Conservation (phyloP, 2,797 vertebrate genomes). For the Antrozous pallidus region DNA sequence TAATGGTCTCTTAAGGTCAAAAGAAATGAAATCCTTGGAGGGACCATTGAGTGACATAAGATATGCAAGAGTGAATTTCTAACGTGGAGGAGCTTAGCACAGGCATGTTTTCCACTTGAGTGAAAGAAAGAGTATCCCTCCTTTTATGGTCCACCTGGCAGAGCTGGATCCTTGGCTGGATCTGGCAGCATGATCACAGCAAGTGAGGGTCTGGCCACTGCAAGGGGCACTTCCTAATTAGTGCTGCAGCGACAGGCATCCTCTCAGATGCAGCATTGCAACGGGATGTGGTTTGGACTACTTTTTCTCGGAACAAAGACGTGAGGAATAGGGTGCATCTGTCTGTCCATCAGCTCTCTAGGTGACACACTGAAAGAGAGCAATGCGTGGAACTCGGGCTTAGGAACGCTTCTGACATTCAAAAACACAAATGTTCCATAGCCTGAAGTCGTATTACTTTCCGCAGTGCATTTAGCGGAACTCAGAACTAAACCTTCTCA, state of each 20-base stretch:
- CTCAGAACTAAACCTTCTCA: background rate
- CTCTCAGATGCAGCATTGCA: background rate
- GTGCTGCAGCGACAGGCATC: background rate
- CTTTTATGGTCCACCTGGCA: slow-evolving; percentile 29
- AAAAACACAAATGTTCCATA: background rate
- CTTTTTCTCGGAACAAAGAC: slow-evolving; percentile 45
- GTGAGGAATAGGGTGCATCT: background rate
- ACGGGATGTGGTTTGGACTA: slow-evolving; percentile 25
- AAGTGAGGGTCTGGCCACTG: background rate
- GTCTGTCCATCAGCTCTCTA: slow-evolving; percentile 46
- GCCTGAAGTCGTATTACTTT: background rate
- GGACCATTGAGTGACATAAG: slow-evolving; percentile 41
- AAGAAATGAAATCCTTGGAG: slow-evolving; percentile 69
- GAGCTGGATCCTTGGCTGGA: background rate
- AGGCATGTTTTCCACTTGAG: background rate
- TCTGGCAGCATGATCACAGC: slow-evolving; percentile 15
- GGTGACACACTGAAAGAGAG: background rate
- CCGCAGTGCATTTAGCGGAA: background rate
- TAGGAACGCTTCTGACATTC: background rate
- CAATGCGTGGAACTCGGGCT: background rate
- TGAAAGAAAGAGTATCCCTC: background rate
- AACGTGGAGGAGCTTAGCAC: background rate
- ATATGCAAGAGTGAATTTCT: slow-evolving; percentile 59
- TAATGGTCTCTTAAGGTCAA: slow-evolving; percentile 54
- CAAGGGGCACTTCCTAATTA: slow-evolving; percentile 45